Evolutionary conservation across 2,888 invertebrate genomes (phyloP).

Genomic region (Geophilus truncorum): DNA sequence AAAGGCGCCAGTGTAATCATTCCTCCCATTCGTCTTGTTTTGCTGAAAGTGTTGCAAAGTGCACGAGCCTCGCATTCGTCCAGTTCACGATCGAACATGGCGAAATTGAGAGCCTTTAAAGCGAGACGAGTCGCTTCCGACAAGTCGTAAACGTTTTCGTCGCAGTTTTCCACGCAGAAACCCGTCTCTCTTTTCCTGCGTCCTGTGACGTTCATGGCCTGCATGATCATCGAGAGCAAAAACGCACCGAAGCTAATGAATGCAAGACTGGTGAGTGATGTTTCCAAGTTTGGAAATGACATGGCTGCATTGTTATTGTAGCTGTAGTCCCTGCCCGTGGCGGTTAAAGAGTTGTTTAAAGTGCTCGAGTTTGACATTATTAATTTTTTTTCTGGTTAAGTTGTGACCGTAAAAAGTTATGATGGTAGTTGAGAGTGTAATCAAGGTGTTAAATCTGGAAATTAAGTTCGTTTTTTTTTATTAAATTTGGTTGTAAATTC

Average conservation of each 20-base stretch:
- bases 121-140: not conserved
- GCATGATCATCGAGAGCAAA: constrained; percentile 7
- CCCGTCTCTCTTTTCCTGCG: not conserved
- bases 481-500: no score
- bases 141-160: not conserved
- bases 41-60: constrained; percentile 10
- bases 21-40: not conserved
- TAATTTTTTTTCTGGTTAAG: not conserved
- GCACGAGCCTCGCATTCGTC: not conserved
- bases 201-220: constrained; percentile 28
- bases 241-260: constrained; percentile 31
- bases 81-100: constrained; percentile 2
- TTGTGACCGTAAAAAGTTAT: not conserved
- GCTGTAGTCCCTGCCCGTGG: not conserved
- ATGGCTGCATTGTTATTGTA: not conserved
- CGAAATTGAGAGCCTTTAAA: not conserved
- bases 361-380: not conserved
- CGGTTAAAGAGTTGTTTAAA: not conserved
- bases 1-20: not conserved
- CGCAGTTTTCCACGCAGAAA: not conserved
- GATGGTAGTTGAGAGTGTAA: no score
- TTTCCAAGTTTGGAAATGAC: constrained; percentile 23
- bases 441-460: no score
- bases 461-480: no score
- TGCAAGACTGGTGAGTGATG: constrained; percentile 22